phyloP scores from a whole-genome alignment of 2,113 vertebrate genomes.

The Stigmatopora argus region DNA sequence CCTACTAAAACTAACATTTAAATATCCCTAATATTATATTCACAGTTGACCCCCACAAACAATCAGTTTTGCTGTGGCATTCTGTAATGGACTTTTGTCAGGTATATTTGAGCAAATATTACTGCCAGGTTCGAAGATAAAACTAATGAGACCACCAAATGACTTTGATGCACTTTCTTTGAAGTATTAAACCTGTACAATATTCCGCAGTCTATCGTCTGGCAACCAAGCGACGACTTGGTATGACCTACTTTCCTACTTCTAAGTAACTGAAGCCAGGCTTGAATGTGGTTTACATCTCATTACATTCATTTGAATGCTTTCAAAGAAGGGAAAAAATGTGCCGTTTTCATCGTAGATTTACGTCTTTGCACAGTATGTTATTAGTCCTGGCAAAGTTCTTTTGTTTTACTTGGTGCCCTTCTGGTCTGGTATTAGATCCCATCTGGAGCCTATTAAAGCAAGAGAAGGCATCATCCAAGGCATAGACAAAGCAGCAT shows the following conservation, averaged over 20 bases:
- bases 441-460: not conserved
- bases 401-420: not conserved
- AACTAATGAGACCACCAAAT: not conserved
- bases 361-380: not conserved
- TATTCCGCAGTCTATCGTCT: not conserved
- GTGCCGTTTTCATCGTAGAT: not conserved
- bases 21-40: not conserved
- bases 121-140: not conserved
- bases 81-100: not conserved
- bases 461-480: not conserved
- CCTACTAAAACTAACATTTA: not conserved
- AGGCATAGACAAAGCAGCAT: not conserved
- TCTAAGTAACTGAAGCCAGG: not conserved
- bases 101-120: not conserved
- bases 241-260: constrained; percentile 19
- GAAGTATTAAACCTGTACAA: constrained; percentile 12
- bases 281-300: constrained; percentile 4
- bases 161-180: not conserved
- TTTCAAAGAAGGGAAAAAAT: not conserved
- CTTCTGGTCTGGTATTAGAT: not conserved
- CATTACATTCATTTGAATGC: constrained; percentile 8
- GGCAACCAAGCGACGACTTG: constrained; percentile 2
- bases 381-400: not conserved
- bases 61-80: not conserved
- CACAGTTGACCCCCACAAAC: not conserved